Evolutionary conservation across 2,113 vertebrate species (phyloP).

Genomic region (Prietella phreatophila): DNA sequence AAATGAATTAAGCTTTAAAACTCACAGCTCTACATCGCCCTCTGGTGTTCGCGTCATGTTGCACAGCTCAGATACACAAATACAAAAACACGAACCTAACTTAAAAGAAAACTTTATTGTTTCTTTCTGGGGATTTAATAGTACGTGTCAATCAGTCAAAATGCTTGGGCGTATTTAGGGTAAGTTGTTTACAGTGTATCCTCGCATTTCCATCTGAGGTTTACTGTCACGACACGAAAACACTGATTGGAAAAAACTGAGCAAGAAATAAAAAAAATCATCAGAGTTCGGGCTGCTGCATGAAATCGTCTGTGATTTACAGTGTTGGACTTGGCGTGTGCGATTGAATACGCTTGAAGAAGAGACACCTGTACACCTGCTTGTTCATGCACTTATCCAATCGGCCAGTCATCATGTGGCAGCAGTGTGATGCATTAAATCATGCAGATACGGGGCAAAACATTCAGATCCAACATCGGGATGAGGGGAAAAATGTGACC

Average conservation of each 20-base stretch:
- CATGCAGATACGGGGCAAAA: background rate
- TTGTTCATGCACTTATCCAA: background rate
- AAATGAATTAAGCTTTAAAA: too few species aligned
- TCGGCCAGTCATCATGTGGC: background rate
- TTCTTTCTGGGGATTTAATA: background rate
- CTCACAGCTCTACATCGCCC: slow-evolving; percentile 15
- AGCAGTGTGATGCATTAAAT: background rate
- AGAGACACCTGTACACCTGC: background rate
- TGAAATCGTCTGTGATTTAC: background rate
- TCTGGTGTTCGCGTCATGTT: slow-evolving; percentile 5
- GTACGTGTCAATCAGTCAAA: background rate
- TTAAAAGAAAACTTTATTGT: background rate
- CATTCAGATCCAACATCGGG: background rate
- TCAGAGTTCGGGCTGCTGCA: too few species aligned
- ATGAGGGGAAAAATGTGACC: background rate
- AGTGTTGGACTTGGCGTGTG: background rate
- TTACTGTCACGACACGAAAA: background rate
- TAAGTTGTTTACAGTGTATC: background rate
- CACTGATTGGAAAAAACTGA: background rate
- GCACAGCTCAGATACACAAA: background rate
- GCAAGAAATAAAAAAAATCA: background rate
- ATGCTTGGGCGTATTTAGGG: background rate
- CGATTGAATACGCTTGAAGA: background rate
- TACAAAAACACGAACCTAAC: background rate
- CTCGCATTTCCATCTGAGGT: background rate